phyloP scores from a whole-genome alignment of 37 sponge, comb jelly and placozoan genomes.

The Petrosia ficiformis region DNA sequence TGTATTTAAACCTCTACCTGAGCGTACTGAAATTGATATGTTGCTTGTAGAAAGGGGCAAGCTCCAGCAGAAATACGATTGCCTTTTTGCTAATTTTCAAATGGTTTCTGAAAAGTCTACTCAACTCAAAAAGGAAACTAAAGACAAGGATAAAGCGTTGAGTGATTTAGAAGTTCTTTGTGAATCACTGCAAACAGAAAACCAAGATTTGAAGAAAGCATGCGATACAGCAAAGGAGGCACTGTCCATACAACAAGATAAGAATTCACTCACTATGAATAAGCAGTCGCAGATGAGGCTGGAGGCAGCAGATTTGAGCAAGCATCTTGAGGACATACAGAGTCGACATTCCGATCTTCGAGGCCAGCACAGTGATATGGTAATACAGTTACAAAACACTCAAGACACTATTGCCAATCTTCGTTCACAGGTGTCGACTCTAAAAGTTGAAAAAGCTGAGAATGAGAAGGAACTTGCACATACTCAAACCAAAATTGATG shows the following conservation, averaged over 20 bases:
- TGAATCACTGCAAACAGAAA: constrained; percentile 25
- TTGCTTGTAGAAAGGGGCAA: constrained; percentile 32
- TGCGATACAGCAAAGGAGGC: background rate
- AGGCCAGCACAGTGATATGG: background rate
- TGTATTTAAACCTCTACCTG: constrained; percentile 22
- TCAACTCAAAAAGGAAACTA: constrained; percentile 37
- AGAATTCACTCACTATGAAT: background rate
- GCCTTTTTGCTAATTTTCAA: constrained; percentile 52
- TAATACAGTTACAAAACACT: background rate
- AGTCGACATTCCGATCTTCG: background rate
- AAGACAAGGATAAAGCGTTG: constrained; percentile 26
- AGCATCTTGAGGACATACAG: background rate
- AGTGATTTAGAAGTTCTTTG: constrained; percentile 21
- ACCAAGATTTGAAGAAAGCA: constrained; percentile 10
- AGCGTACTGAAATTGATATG: constrained; percentile 17
- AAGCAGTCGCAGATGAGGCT: background rate
- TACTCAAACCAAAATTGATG: background rate
- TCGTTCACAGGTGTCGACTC: background rate
- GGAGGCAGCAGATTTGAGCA: background rate
- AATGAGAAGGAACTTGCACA: background rate
- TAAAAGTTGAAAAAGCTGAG: background rate
- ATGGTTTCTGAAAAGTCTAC: constrained; percentile 42
- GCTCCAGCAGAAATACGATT: constrained; percentile 48
- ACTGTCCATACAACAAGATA: background rate
- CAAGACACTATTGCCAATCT: background rate